Conservation (phyloP, 2,113 vertebrate genomes). For the Trachemys scripta region DNA sequence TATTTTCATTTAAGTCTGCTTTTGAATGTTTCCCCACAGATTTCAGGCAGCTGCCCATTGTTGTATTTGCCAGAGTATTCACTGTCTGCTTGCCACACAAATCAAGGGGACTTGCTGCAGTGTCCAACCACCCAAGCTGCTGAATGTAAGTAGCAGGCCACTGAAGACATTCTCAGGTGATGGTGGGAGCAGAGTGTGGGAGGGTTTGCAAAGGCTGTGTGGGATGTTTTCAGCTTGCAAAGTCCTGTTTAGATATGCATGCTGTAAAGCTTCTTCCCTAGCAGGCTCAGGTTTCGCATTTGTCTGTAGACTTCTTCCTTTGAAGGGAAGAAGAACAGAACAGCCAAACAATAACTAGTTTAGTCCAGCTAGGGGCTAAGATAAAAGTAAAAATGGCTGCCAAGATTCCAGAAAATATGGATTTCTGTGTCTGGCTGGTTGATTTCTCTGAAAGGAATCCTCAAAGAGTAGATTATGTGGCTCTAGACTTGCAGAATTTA, state of each 20-base stretch:
- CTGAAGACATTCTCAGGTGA: neutral
- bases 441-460: neutral
- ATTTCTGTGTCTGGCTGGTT: neutral
- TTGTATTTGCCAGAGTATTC: neutral
- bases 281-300: neutral
- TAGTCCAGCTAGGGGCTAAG: neutral
- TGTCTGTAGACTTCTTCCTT: neutral
- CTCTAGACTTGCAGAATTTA: neutral
- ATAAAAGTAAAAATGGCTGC: neutral
- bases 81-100: neutral
- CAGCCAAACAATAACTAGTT: neutral
- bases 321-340: neutral
- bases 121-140: neutral
- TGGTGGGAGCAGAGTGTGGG: neutral
- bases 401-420: neutral
- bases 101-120: neutral
- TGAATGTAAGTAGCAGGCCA: neutral
- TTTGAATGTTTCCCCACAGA: neutral
- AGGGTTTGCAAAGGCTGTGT: neutral
- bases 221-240: neutral
- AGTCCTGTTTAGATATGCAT: neutral
- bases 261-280: neutral
- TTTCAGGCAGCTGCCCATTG: neutral
- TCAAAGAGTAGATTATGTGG: neutral
- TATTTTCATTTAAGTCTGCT: neutral